Evolutionary conservation across 2,113 vertebrate species (phyloP).

Genomic region (Albula glossodonta): DNA sequence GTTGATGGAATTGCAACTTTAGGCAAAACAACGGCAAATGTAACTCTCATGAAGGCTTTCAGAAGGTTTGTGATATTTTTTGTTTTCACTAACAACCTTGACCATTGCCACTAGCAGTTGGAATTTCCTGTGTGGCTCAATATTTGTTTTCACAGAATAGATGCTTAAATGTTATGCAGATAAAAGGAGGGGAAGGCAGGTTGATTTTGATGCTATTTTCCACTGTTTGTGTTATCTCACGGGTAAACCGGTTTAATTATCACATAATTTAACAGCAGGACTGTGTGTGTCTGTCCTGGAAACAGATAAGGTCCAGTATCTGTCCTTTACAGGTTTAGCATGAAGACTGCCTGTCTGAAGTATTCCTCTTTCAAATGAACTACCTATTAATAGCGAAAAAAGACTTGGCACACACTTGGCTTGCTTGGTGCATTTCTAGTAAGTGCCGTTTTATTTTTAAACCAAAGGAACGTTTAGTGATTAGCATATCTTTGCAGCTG

Average conservation of each 20-base stretch:
- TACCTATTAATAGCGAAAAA: neutral
- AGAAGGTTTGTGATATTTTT: neutral
- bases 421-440: neutral
- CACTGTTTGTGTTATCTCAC: neutral
- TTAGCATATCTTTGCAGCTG: neutral
- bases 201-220: neutral
- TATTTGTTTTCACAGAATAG: neutral
- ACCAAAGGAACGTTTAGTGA: neutral
- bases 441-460: neutral
- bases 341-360: neutral
- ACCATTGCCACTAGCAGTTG: neutral
- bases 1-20: too few relatives aligned
- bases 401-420: neutral
- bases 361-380: neutral
- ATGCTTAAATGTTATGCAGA: neutral
- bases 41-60: neutral
- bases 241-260: neutral
- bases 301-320: neutral
- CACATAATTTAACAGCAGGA: neutral
- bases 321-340: neutral
- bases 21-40: too few relatives aligned
- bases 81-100: neutral
- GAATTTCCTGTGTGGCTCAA: neutral
- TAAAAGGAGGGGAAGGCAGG: too few relatives aligned
- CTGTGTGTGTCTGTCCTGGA: neutral